Base-by-base conservation (phyloP, 2,113 vertebrate species). In the Poeciliopsis prolifica region DNA sequence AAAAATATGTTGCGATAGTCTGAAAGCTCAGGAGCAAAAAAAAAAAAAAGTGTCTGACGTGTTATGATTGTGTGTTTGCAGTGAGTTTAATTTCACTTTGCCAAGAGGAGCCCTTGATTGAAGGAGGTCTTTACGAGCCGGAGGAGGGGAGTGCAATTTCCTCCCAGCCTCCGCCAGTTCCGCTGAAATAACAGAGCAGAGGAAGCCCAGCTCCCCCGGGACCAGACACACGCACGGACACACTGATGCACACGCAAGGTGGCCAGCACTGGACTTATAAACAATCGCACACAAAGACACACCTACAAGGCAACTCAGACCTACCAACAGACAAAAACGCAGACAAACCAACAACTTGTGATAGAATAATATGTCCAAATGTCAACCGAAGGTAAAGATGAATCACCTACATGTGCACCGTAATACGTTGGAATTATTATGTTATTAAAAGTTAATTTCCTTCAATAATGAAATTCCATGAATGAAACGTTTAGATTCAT, bases 101-200 rank as follows among this genome's bases (percentile, higher is more conserved):
- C 31, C 86, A 67, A 88, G 68, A 79, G 80, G 72, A 92, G 88
- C 87, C 88, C 90, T 91, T 93, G 93, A 94, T 95, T 94, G 88
- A 85, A 91, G 84, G 91, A 93, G 92, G 92, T 93, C 93, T 95
- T 94, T 94, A 95, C 86, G 86, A 95, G 93, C 93, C 89, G 86
- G 92, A 94, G 94, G 92, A 94, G 93, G 91, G 90, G 94, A 95
- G 92, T 93, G 93, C 92, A 94, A 95, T 95, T 94, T 95, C 95
- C 95, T 95, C 91, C 91, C 90, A 82, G 93, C 94, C 94, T 94
- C 91, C 91, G 85, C 93, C 87, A 92, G 94, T 95, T 95, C 94
- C 93, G 93, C 93, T 95, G 91, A 94, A 94, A 95, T 93, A 95
- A 95, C 93, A 94, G 90, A 88, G 92, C 75, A 89, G 91, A 94